Conservation (phyloP, 2,797 vertebrate species). For the Hafferia zeledoni region DNA sequence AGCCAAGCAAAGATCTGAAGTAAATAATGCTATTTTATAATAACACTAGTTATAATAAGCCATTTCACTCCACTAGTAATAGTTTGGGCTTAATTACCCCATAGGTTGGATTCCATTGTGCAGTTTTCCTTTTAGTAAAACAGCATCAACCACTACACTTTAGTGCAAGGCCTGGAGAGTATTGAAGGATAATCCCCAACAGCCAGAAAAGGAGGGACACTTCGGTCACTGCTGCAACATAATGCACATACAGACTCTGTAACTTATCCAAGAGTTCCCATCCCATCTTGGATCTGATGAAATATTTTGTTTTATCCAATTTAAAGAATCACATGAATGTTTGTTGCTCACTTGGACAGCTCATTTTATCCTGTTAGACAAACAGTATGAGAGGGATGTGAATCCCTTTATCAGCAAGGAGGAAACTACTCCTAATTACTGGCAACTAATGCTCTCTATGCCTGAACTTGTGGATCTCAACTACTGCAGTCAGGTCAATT, state of each 20-base stretch:
- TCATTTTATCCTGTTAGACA: background rate
- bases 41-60: too few species aligned
- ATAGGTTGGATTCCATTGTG: background rate
- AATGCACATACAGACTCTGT: background rate
- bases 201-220: fast-evolving
- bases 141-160: background rate
- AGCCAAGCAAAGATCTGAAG: background rate
- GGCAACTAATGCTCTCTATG: background rate
- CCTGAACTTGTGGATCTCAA: background rate
- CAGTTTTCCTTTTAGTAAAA: background rate
- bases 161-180: background rate
- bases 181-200: background rate
- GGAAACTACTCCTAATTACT: background rate
- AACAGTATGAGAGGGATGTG: fast-evolving
- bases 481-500: background rate
- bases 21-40: background rate
- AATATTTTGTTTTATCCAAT: background rate
- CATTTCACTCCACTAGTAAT: background rate
- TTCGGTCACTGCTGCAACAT: background rate
- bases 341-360: background rate
- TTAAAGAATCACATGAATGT: background rate
- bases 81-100: background rate
- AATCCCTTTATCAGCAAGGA: background rate
- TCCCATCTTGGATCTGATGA: background rate
- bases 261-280: background rate